These are phyloP conservation scores for Drosophila paranaensis DNA, from an alignment of 2,888 invertebrate species.

Conservation along the genomic window DNA sequence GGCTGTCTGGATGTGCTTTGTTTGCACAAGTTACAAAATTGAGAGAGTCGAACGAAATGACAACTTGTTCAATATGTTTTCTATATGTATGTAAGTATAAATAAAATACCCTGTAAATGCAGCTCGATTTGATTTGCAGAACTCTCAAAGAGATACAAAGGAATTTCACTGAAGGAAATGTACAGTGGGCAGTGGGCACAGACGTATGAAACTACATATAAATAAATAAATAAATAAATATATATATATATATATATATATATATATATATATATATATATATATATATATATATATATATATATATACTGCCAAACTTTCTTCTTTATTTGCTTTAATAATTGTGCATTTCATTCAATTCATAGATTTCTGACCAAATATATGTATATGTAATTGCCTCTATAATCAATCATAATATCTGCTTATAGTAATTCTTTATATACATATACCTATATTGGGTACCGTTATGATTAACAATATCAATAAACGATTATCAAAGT, in stretches of 20 bases:
- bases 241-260: neutral
- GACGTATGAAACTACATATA: too few species aligned
- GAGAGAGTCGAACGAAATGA: slow-evolving; percentile 8
- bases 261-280: neutral
- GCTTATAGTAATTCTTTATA: neutral
- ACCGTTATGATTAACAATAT: slow-evolving; percentile 40
- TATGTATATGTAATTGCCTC: neutral
- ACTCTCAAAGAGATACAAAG: neutral
- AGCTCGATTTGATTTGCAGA: neutral
- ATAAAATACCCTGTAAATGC: slow-evolving; percentile 16
- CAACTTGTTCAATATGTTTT: slow-evolving; percentile 3
- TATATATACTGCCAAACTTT: neutral
- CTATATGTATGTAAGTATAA: neutral
- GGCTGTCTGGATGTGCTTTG: slow-evolving; percentile 30
- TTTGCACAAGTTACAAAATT: slow-evolving; percentile 44
- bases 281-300: neutral
- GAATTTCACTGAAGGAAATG: neutral
- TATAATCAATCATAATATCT: neutral
- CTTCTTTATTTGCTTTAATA: neutral
- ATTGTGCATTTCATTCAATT: too few species aligned
- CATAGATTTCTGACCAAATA: neutral
- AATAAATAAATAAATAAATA: neutral
- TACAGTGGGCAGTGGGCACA: neutral
- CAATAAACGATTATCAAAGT: slow-evolving; percentile 31
- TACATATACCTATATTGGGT: neutral